Evolutionary conservation across 2,888 invertebrate genomes (phyloP).

Genomic region (Sesia bembeciformis): DNA sequence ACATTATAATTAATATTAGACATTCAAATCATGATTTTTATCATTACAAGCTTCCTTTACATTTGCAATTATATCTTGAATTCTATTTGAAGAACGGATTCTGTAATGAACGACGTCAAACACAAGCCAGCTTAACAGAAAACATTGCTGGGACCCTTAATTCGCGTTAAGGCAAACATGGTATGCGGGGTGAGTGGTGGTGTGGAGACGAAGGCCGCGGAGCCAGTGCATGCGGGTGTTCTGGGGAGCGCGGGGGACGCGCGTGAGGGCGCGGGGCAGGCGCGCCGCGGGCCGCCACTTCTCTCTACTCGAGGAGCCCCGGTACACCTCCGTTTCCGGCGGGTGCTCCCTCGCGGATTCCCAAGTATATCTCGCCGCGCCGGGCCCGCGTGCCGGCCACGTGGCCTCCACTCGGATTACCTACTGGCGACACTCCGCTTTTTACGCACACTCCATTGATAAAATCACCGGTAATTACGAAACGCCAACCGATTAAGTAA

Average conservation of each 20-base stretch:
- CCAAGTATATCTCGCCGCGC: slow-evolving; percentile 48
- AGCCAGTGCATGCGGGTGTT: slow-evolving; percentile 50
- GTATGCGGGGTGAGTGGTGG: slow-evolving; percentile 69
- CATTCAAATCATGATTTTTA: background rate
- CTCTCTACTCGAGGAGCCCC: slow-evolving; percentile 71
- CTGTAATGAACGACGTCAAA: slow-evolving; percentile 62
- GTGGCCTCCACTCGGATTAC: slow-evolving; percentile 42
- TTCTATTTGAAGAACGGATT: slow-evolving; percentile 14
- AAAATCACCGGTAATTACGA: slow-evolving; percentile 47
- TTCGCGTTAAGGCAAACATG: slow-evolving; percentile 72
- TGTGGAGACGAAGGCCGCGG: slow-evolving; percentile 65
- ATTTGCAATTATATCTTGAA: background rate
- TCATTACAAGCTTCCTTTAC: background rate
- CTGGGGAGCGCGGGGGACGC: slow-evolving; percentile 30
- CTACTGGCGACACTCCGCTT: slow-evolving; percentile 25
- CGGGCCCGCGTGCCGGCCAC: slow-evolving; percentile 58
- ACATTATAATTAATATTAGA: background rate
- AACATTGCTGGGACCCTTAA: slow-evolving; percentile 69
- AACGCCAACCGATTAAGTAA: slow-evolving; percentile 11
- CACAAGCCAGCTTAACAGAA: slow-evolving; percentile 64
- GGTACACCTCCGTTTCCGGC: slow-evolving; percentile 73
- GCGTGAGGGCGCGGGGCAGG: slow-evolving; percentile 37
- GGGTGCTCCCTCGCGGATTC: slow-evolving; percentile 65
- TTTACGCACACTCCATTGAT: slow-evolving; percentile 49
- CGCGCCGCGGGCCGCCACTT: slow-evolving; percentile 68